Percentiles rank a stretch among this genome's conserved stretches.
Conservation (phyloP, 2,888 invertebrate species). For the Dolomedes plantarius region DNA sequence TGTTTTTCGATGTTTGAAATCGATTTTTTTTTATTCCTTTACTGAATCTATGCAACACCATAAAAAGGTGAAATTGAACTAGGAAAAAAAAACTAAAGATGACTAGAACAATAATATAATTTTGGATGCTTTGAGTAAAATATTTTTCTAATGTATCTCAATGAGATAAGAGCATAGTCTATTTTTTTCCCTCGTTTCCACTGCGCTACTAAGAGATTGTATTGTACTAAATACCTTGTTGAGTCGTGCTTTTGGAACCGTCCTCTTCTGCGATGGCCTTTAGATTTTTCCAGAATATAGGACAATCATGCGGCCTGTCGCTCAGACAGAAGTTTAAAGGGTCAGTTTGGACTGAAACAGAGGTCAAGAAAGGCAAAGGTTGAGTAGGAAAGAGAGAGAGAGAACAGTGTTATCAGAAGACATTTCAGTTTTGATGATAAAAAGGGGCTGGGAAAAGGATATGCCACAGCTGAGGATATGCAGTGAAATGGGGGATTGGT, state of each 20-base stretch:
- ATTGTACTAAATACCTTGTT: constrained; percentile 56
- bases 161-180: too few relatives aligned
- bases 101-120: too few relatives aligned
- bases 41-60: too few relatives aligned
- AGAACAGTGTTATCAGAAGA: constrained; percentile 9
- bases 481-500: not conserved
- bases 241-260: constrained; percentile 26
- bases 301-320: constrained; percentile 65
- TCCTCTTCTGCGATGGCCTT: constrained; percentile 65
- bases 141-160: too few relatives aligned
- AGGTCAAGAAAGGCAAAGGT: constrained; percentile 63
- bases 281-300: constrained; percentile 65
- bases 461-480: not conserved
- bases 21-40: too few relatives aligned
- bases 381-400: constrained; percentile 43
- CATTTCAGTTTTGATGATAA: constrained; percentile 16
- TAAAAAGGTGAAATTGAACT: too few relatives aligned
- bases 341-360: constrained; percentile 65
- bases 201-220: constrained; percentile 8
- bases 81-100: too few relatives aligned
- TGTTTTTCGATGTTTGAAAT: too few relatives aligned
- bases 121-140: too few relatives aligned
- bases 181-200: not conserved
- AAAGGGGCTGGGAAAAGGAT: constrained; percentile 2
- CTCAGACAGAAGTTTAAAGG: constrained; percentile 62